Conservation (phyloP, 2,797 vertebrate species). For the Cryptoblepharus egeriae region DNA sequence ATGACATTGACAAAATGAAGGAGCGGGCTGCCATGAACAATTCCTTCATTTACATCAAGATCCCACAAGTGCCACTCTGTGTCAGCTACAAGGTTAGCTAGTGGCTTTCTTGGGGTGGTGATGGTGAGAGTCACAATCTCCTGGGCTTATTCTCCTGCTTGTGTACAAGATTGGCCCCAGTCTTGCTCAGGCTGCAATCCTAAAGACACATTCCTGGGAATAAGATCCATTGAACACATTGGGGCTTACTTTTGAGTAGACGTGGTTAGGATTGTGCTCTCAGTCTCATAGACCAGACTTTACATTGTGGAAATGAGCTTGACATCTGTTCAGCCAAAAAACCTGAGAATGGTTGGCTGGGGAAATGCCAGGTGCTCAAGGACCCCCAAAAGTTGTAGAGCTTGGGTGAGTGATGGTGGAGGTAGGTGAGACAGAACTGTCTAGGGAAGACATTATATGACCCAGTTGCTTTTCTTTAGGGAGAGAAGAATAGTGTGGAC, state of each 20-base stretch:
- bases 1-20: conserved; percentile 99
- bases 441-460: no score
- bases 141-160: no score
- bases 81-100: conserved; percentile 96
- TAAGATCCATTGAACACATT: no score
- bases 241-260: no score
- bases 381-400: neutral
- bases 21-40: conserved; percentile 99
- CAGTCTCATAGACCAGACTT: no score
- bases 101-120: accelerated
- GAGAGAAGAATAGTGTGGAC: conserved; percentile 97
- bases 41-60: conserved; percentile 99
- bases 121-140: neutral
- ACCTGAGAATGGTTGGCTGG: neutral
- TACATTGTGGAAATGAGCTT: no score
- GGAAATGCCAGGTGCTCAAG: neutral
- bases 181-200: no score
- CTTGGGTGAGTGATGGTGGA: neutral
- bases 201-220: no score
- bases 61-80: conserved; percentile 97
- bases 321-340: no score
- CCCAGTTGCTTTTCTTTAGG: conserved; percentile 75
- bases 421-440: neutral
- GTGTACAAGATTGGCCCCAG: no score
- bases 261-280: no score